Base-by-base conservation (phyloP, 1,140 invertebrate species). In the Philaenus spumarius region DNA sequence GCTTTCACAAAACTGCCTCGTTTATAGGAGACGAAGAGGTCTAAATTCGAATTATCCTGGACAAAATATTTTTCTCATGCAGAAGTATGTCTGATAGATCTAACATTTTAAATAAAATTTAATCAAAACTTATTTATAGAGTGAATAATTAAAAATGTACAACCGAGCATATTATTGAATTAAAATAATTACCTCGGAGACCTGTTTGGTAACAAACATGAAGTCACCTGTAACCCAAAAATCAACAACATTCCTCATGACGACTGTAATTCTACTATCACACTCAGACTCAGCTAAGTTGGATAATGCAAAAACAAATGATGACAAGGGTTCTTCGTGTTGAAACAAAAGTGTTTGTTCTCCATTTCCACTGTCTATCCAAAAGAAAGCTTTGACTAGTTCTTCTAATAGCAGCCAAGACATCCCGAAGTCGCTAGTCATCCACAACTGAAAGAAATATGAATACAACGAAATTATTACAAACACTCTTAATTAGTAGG, bases 161-260 rank as follows among this genome's bases (percentile, higher is more conserved):
- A n/a, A n/a, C n/a, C n/a, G n/a, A n/a, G n/a, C n/a, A n/a, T n/a
- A n/a, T n/a, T n/a, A n/a, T n/a, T n/a, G n/a, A n/a, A n/a, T n/a
- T n/a, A n/a, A n/a, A 45, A 9, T 3, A 43, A 24, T 47, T 53
- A 62, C 60, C 45, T 60, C 34, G 11, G n/a, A 11, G 4, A 47
- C 24, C 52, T 61, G 79, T 64, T 77, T 84, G 0, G 85, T 88
- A 0, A 84, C 90, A 75, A 95, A 94, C 80, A 93, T 84, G 68
- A 87, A 94, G 60, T 91, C 86, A 7, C 83, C 87, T 67, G 82
- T 84, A 2, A 92, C 78, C 69, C 89, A 83, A 72, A 95, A 91
- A 65, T 93, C 87, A 67, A 86, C 80, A 5, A 91, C 83, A 61
- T 85, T 79, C 1, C 75, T 73, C 30, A 90, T 48, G 59, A n/a